Evolutionary conservation across 2,888 invertebrate species (phyloP).

Genomic region (Drosophila kambysellisi): DNA sequence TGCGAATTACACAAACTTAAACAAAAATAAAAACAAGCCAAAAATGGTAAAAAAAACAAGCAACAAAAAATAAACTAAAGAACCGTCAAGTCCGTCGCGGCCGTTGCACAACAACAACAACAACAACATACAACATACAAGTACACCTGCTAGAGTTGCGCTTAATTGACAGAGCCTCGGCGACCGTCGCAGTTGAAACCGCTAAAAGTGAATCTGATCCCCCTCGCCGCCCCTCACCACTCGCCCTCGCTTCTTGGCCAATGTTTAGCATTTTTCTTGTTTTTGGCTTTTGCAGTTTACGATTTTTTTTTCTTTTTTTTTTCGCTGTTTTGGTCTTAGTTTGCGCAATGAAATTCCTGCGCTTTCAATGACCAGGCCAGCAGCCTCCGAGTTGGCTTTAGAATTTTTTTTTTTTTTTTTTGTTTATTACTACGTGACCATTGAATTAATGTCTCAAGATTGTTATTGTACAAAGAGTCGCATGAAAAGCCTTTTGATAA

Average conservation of each 20-base stretch:
- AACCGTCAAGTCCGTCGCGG: conserved; percentile 43
- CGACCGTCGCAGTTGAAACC: conserved; percentile 45
- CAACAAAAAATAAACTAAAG: conserved; percentile 28
- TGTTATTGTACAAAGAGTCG: conserved; percentile 22
- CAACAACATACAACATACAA: conserved; percentile 14
- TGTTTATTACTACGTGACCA: conserved; percentile 65
- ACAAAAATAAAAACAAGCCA: conserved; percentile 29
- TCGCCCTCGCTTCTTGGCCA: background rate
- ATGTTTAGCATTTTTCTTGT: conserved; percentile 34
- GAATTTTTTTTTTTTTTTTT: conserved; percentile 46
- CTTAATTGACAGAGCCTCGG: conserved; percentile 47
- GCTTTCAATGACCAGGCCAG: conserved; percentile 25
- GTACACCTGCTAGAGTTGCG: conserved; percentile 38
- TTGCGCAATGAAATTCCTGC: conserved; percentile 62
- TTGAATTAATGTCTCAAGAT: conserved; percentile 55
- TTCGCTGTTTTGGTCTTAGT: conserved; percentile 26
- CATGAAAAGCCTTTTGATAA: conserved; percentile 39
- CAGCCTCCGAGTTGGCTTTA: conserved; percentile 50
- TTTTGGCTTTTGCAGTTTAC: conserved; percentile 18
- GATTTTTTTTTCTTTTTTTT: conserved; percentile 6
- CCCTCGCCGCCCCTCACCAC: conserved; percentile 1
- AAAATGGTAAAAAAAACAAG: conserved; percentile 39
- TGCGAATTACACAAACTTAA: conserved; percentile 25
- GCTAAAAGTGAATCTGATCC: conserved; percentile 63
- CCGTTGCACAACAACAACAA: conserved; percentile 35